Percentiles rank a stretch among this genome's conserved stretches.
phyloP scores from a whole-genome alignment of 2,888 invertebrate genomes.

The Tiliacea aurago region DNA sequence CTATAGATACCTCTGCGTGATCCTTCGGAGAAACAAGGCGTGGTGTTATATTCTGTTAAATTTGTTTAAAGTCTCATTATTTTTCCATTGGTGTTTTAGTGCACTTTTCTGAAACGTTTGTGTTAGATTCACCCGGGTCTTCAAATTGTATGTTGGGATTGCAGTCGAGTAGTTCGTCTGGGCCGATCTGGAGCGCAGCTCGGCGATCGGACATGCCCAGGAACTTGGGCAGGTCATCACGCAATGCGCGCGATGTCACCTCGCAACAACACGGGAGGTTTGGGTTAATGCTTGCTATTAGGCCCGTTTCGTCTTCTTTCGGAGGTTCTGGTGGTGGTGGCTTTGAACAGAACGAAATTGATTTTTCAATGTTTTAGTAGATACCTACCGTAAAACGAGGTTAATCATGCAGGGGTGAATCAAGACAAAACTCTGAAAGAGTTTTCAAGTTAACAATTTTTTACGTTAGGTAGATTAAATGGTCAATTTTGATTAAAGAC shows the following conservation, averaged over 20 bases:
- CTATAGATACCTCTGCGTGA: too few relatives aligned
- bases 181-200: slow-evolving; percentile 2
- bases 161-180: slow-evolving; percentile 2
- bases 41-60: not conserved
- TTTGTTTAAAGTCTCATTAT: not conserved
- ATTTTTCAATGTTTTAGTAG: not conserved
- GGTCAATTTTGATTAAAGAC: too few relatives aligned
- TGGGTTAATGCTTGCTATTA: slow-evolving; percentile 67
- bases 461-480: not conserved
- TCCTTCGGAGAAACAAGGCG: too few relatives aligned
- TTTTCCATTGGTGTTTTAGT: not conserved
- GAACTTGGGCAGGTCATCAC: slow-evolving; percentile 70
- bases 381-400: not conserved
- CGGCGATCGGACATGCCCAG: slow-evolving; percentile 63
- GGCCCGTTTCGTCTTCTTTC: slow-evolving; percentile 34
- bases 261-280: slow-evolving; percentile 73
- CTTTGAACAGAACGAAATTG: slow-evolving; percentile 18
- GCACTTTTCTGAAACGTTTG: not conserved
- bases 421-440: not conserved
- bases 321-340: not conserved
- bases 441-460: not conserved
- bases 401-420: not conserved
- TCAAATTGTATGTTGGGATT: not conserved
- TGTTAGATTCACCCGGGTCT: not conserved
- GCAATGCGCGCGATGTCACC: slow-evolving; percentile 71